These are phyloP conservation scores for Dastarcus helophoroides DNA, from an alignment of 2,888 invertebrate species.

Conservation along the genomic window DNA sequence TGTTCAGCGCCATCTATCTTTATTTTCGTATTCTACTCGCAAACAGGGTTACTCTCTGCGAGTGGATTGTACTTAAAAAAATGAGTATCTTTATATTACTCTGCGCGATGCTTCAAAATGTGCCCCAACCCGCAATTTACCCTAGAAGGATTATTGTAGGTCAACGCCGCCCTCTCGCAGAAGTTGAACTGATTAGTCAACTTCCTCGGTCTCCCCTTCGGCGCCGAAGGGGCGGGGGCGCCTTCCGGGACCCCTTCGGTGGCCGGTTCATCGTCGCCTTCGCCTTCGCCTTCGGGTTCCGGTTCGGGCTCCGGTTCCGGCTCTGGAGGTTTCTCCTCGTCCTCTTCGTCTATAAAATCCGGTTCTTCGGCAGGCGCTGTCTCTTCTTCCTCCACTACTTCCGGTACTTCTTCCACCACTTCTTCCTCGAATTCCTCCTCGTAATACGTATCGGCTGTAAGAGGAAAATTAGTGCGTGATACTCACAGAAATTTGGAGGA, in stretches of 20 bases:
- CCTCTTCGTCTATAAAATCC: constrained; percentile 33
- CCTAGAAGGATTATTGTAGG: constrained; percentile 60
- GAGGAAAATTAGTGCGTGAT: background rate
- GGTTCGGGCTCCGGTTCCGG: constrained; percentile 22
- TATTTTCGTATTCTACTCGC: no score
- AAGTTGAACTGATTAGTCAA: constrained; percentile 92
- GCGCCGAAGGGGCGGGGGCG: constrained; percentile 24
- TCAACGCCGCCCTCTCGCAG: constrained; percentile 84
- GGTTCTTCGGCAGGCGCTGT: constrained; percentile 21
- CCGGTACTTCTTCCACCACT: constrained; percentile 26
- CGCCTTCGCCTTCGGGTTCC: constrained; percentile 18
- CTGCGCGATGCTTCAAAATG: no score
- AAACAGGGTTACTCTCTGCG: no score
- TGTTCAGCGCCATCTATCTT: no score
- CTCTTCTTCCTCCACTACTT: constrained; percentile 33
- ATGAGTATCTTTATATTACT: no score
- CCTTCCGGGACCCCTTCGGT: constrained; percentile 17
- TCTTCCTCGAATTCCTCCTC: constrained; percentile 7
- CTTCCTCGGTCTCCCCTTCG: constrained; percentile 52
- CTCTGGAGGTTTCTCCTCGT: constrained; percentile 17
- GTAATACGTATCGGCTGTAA: constrained; percentile 1
- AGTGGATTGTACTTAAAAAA: no score
- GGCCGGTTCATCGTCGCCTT: constrained; percentile 22
- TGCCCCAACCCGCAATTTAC: no score
- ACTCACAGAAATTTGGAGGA: no score